These are phyloP conservation scores for Sarcophaga caerulescens DNA, from an alignment of 2,888 invertebrate species.

Conservation along the genomic window DNA sequence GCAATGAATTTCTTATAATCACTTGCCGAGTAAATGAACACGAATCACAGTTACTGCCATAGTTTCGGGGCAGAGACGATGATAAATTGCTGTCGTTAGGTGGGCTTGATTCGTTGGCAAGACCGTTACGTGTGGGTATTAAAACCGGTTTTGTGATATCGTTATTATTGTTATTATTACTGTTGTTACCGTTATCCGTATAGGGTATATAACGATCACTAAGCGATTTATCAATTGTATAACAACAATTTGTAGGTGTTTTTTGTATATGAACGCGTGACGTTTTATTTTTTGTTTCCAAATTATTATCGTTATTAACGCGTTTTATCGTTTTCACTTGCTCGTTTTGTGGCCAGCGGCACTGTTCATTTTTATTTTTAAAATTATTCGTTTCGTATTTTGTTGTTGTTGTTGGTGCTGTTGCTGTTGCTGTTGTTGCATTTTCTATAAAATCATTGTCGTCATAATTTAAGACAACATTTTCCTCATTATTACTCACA, in stretches of 20 bases:
- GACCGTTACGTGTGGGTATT: slow-evolving; percentile 53
- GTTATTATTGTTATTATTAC: slow-evolving; percentile 22
- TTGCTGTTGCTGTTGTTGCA: slow-evolving; percentile 43
- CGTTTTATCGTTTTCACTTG: slow-evolving; percentile 18
- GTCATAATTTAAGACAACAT: slow-evolving; percentile 48
- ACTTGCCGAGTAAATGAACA: slow-evolving; percentile 52
- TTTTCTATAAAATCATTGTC: slow-evolving; percentile 51
- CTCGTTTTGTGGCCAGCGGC: slow-evolving; percentile 15
- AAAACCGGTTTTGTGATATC: slow-evolving; percentile 60
- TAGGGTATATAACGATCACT: slow-evolving; percentile 55
- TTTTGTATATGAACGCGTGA: slow-evolving; percentile 38
- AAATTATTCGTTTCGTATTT: slow-evolving; percentile 54
- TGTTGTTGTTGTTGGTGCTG: slow-evolving; percentile 34
- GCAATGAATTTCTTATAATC: slow-evolving; percentile 56
- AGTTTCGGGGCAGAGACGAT: slow-evolving; percentile 69
- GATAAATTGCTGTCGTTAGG: slow-evolving; percentile 53
- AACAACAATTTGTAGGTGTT: slow-evolving; percentile 78
- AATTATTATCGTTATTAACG: slow-evolving; percentile 25
- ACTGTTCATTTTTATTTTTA: slow-evolving; percentile 52
- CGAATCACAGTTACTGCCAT: slow-evolving; percentile 65
- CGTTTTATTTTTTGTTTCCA: slow-evolving; percentile 36
- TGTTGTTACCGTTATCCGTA: slow-evolving; percentile 8
- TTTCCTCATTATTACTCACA: slow-evolving; percentile 45
- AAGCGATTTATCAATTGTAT: slow-evolving; percentile 75
- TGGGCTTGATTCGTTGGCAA: neutral